Base-by-base conservation (phyloP, 2,888 invertebrate species). In the Scrobipalpa atriplicella region DNA sequence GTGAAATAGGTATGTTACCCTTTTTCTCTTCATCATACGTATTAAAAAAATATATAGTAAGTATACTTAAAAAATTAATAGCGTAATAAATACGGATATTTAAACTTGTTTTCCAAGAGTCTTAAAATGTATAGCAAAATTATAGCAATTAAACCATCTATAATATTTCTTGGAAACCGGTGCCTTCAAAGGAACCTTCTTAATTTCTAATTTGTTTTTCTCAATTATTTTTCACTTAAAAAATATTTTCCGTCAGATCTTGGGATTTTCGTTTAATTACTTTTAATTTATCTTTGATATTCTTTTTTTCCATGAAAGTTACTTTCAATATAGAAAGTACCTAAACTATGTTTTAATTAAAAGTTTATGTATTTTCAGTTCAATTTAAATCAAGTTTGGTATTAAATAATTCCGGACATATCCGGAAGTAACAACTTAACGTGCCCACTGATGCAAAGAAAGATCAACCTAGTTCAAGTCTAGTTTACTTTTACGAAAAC, bases 1-100 rank as follows among this genome's bases (percentile, higher is more conserved):
- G 43, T 43, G 43, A 43, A 43, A 43, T 43, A 43, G 43, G 43
- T 43, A 11, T n/a, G n/a, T n/a, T n/a, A n/a, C n/a, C n/a, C n/a
- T n/a, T n/a, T n/a, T n/a, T n/a, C n/a, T n/a, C n/a, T n/a, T n/a
- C n/a, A n/a, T n/a, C n/a, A n/a, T n/a, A n/a, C n/a, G n/a, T n/a
- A n/a, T n/a, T n/a, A n/a, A n/a, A n/a, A n/a, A n/a, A n/a, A n/a
- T n/a, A n/a, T n/a, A 29, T 29, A 29, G 29, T 29, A 3, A 29
- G 29, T n/a, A 5, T 29, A 29, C 5, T 29, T 29, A 29, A 29
- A 29, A 29, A 29, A 29, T 29, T 29, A 29, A 29, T 29, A 29
- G 5, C 2, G 29, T 29, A 29, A 29, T 3, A 3, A n/a, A n/a
- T 3, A 29, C 29, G 29, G 2, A 29, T 29, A 29, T 29, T 43